Base-by-base conservation (phyloP, 2,888 invertebrate genomes). In the Lasius fuliginosus region DNA sequence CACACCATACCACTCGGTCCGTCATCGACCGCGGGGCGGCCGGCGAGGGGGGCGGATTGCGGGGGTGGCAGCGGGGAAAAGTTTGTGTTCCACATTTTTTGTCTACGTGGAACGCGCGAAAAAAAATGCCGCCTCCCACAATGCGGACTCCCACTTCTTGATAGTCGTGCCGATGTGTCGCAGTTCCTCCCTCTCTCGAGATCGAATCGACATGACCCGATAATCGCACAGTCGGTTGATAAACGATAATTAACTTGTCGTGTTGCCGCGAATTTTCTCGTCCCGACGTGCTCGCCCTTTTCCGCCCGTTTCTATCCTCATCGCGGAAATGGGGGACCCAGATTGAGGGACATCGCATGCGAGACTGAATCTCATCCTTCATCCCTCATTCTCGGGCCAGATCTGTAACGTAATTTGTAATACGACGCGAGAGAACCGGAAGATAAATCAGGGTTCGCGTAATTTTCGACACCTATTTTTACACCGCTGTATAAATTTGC, bases 31-130 rank as follows among this genome's bases (percentile, higher is more conserved):
- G 71, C 68, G 69, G 46, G 46, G 58, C 18, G 60, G 27, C 27
- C 69, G 12, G 27, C 53, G 64, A 53, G 75, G 58, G 46, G 77
- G n/a, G 83, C 76, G 62, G 18, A n/a, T 5, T 56, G 27, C 79
- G 40, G 76, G 81, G 83, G 62, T n/a, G 33, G 62, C 27, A 4
- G 74, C 75, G 75, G 65, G 56, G 30, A 71, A 85, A 89, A 89
- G 89, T 90, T 90, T 90, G 86, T 71, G 88, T 85, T 82, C 86
- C 83, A 85, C 73, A 81, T 86, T 84, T 82, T 85, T 90, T 69
- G 79, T 79, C 65, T 82, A 82, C 84, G 84, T 82, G 82, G 69
- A 79, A 60, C 46, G 46, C 79, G 62, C 46, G 65, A 65, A 83
- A 60, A 23, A 87, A 87, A 86, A 85, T 84, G 60, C 62, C 40